phyloP scores from a whole-genome alignment of 2,113 vertebrate genomes.

The Pseudorasbora parva region DNA sequence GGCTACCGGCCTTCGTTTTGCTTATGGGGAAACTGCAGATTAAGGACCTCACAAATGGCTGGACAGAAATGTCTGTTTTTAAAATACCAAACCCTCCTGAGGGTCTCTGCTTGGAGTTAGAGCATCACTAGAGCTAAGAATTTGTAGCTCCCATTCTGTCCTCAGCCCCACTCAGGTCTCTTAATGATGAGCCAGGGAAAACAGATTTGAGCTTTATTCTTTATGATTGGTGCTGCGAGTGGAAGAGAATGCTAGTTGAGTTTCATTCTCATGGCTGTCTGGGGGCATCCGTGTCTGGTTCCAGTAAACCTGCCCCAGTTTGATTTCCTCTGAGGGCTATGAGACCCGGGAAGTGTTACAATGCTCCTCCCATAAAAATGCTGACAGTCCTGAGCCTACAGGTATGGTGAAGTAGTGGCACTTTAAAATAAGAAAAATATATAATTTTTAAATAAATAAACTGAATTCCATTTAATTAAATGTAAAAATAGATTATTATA shows the following conservation, averaged over 20 bases:
- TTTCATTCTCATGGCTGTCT: conserved; percentile 42
- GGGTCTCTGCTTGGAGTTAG: conserved; percentile 23
- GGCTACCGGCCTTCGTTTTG: background rate
- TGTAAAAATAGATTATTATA: background rate
- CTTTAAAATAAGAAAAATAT: background rate
- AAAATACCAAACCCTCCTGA: background rate
- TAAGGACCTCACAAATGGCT: conserved; percentile 8
- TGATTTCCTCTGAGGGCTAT: conserved; percentile 43
- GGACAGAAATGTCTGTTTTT: conserved; percentile 17
- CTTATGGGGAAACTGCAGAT: background rate
- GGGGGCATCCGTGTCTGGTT: conserved; percentile 34
- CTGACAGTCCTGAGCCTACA: background rate
- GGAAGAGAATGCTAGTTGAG: conserved; percentile 40
- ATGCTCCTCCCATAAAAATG: conserved; percentile 6
- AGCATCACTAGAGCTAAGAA: conserved; percentile 8
- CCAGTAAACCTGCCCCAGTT: conserved; percentile 46
- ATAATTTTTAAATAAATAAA: background rate
- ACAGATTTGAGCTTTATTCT: conserved; percentile 54
- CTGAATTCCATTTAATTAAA: background rate
- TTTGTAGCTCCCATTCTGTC: background rate
- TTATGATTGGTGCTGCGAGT: conserved; percentile 47
- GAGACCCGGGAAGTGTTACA: conserved; percentile 31
- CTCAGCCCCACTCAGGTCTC: background rate
- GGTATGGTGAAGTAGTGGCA: background rate
- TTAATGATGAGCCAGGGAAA: conserved; percentile 33